These are phyloP conservation scores for Euplagia quadripunctaria DNA, from an alignment of 2,888 invertebrate species.

Conservation along the genomic window DNA sequence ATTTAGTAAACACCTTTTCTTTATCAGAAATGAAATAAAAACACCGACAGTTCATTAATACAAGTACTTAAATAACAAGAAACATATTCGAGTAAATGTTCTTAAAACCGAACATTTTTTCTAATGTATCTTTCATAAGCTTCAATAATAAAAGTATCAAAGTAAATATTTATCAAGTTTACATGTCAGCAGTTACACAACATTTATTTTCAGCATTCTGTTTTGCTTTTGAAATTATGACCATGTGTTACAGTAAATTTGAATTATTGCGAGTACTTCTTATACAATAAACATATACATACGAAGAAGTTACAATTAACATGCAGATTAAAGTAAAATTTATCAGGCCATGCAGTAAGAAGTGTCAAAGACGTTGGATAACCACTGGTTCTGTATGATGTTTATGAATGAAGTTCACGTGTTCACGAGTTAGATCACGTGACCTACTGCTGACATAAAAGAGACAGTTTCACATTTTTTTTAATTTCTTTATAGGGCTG, in stretches of 20 bases:
- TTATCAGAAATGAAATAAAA: conserved; percentile 2
- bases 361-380: too few relatives aligned
- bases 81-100: conserved; percentile 1
- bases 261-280: not conserved
- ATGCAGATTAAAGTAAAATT: too few relatives aligned
- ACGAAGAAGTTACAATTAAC: too few relatives aligned
- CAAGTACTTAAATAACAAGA: conserved; percentile 9
- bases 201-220: not conserved
- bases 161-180: not conserved
- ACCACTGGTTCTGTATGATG: too few relatives aligned
- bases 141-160: conserved; percentile 2
- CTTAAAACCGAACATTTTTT: conserved; percentile 3
- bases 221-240: not conserved
- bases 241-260: not conserved
- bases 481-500: too few relatives aligned
- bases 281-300: not conserved
- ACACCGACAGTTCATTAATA: not conserved
- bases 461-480: too few relatives aligned
- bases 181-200: not conserved
- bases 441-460: too few relatives aligned
- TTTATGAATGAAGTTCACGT: too few relatives aligned
- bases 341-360: too few relatives aligned
- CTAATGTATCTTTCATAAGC: conserved; percentile 3
- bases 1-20: not conserved
- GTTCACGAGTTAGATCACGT: too few relatives aligned